Base-by-base conservation (phyloP, 2,113 vertebrate species). In the Ictalurus punctatus region DNA sequence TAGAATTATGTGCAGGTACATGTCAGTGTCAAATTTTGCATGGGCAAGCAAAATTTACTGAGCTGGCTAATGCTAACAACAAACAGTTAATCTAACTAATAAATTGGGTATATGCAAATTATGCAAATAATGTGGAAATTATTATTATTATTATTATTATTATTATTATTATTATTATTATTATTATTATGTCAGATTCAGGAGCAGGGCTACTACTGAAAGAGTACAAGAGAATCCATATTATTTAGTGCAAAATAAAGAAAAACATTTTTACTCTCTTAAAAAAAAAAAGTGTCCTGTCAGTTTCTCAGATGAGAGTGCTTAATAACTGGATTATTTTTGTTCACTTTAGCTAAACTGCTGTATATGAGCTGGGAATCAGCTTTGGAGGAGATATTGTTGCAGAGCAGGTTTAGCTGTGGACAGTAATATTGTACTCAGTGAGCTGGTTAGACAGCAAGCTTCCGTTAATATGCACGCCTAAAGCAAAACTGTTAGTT, bases 321-420 rank as follows among this genome's bases (percentile, higher is more conserved):
- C 8, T 76, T 78, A 78, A 78, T 23, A 44, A 10, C 74, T 48
- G 21, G 23, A 78, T 78, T 44, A 44, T 76, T 23, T 40, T 23
- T 37, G 69, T 8, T 17, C 71, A 74, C 9, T 44, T 48, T 2
- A 44, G 23, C 8, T 76, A 25, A 23, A 1, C 21, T 25, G 0
- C 40, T 48, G 40, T 78, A 48, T 78, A 78, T 48, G 8, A 78
- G 3, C 10, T 27, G 23, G 23, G 40, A 37, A 76, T 19, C 25
- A 76, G 21, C 69, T 19, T 19, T 40, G 19, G 37, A 74, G 27
- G 40, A 37, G 25, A 40, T 5, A 9, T 48, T 25, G 44, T 48
- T 48, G 44, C 44, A 79, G 8, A 81, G 79, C 52, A 81, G 79
- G 79, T 81, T 80, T 80, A 80, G 54, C 25, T 48, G 25, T n/a